phyloP scores from a whole-genome alignment of 2,888 invertebrate genomes.

The Tachina fera region DNA sequence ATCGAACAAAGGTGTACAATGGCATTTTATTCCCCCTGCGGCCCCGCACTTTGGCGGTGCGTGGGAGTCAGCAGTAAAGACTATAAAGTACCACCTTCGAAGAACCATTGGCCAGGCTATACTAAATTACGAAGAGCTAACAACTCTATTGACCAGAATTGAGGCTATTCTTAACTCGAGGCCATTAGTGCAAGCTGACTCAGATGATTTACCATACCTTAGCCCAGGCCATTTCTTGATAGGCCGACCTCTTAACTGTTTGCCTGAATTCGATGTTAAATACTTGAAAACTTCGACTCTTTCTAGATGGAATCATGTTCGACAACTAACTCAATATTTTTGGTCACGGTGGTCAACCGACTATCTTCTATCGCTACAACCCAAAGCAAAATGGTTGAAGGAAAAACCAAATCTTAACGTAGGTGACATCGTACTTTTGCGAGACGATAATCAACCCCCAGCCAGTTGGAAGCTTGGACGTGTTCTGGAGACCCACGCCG shows the following conservation, averaged over 20 bases:
- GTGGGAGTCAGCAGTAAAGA: background rate
- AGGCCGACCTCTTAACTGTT: too few relatives aligned
- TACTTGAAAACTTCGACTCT: background rate
- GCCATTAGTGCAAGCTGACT: conserved; percentile 12
- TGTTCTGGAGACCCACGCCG: conserved; percentile 17
- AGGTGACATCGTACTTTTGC: conserved; percentile 22
- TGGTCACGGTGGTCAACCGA: conserved; percentile 20
- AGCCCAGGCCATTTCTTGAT: conserved; percentile 4
- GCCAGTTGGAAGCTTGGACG: too few relatives aligned
- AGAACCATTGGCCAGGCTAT: conserved; percentile 29
- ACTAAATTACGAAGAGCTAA: conserved; percentile 27
- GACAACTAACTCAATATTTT: conserved; percentile 8
- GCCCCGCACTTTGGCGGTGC: background rate
- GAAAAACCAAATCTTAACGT: conserved; percentile 13
- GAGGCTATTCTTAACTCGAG: conserved; percentile 32
- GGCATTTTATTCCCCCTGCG: background rate
- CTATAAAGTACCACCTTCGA: background rate
- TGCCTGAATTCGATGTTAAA: too few relatives aligned
- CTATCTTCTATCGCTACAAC: conserved; percentile 2
- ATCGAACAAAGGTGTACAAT: background rate
- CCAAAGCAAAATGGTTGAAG: conserved; percentile 16
- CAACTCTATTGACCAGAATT: conserved; percentile 37
- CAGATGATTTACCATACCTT: conserved; percentile 1
- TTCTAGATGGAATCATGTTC: background rate
- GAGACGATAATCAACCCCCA: conserved; percentile 11